Evolutionary conservation across 2,888 invertebrate genomes (phyloP), one percentile per base, ranked within the genome.

Genomic region (Orthosia cruda): DNA sequence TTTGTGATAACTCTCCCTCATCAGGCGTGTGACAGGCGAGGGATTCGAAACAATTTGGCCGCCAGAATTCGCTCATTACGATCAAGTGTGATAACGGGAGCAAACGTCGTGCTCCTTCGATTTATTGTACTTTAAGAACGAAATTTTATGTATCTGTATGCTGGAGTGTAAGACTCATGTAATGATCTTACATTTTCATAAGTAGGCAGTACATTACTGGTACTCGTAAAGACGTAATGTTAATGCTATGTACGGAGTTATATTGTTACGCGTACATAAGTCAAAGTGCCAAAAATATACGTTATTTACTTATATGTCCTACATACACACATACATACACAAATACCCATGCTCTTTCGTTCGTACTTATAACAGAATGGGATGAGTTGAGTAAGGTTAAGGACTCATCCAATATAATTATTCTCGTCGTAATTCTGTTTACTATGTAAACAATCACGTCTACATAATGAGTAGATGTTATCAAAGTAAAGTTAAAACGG

Each of bases 1-100:
- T 94, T 94, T 92, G 91, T 89, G 89, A 89, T 85, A 86, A 87
- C 82, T 89, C 90, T 90, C 93, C 93, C 93, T 92, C 92, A 90
- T 93, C 93, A 93, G 80, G 74, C 57, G 72, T 84, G 90, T 91
- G 93, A 93, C 93, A 92, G 91, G 85, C 87, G 89, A 89, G 88
- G 90, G 90, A 87, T 88, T 88, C 88, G 90, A 92, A 93, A 93
- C 93, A 93, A 93, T 92, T 90, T 91, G 85, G 82, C 85, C 86
- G 85, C 87, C 88, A 91, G 88, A 89, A 88, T 87, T 87, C 87
- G 87, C 89, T 90, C 91, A 91, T 93, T 93, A 92, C 90, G 89
- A 90, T 89, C 88, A 80, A 84, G 84, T 83, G 85, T 84, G 89
- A 92, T 92, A 91, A 90, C 86, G 86, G 74, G 67, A 72, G 69